Evolutionary conservation across 1,140 invertebrate genomes (phyloP), one percentile per base, ranked within the genome.

Genomic region (Drosophila ambigua): DNA sequence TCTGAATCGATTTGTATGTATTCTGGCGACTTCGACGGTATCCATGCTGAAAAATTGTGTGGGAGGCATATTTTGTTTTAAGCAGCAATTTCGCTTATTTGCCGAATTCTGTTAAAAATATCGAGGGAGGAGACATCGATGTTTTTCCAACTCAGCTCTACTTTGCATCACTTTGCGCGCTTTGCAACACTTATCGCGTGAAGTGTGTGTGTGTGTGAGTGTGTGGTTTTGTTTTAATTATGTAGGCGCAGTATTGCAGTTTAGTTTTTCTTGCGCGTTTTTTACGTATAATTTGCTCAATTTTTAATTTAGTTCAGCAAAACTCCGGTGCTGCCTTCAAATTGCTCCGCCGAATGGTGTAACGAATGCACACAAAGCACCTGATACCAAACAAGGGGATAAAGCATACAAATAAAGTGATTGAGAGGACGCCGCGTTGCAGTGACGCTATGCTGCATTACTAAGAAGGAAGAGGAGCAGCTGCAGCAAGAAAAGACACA

Each of bases 371-470:
- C 43, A 15, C n/a, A 26, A 7, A 41, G 58, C 16, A 16, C 35
- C 35, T 39, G 35, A 4, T 26, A 45, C 20, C 7, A 8, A 48
- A 48, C 24, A 51, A 7, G 53, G 23, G 39, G 28, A 23, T 35
- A 35, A 54, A 28, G n/a, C 44, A 41, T 41, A 16, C 24, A n/a
- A 15, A 50, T 26, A 44, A 49, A 43, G 24, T 43, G 59, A 44
- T 41, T 51, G 52, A 60, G 81, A 77, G 81, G 81, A 77, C 73
- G 81, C 81, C 60, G 81, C 74, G 72, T 65, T 71, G 52, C 77
- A 65, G 49, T 65, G 77, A 85, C 82, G 74, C 81, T 87, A 72
- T 79, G 77, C 81, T 64, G 77, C 80, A 84, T 80, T 84, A 77
- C 39, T 59, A 35, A 55, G 45, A 41, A 69, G 45, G 16, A 57